These are phyloP conservation scores for Tarsius wallacei DNA, from an alignment of 2,797 vertebrate genomes.

Conservation along the genomic window DNA sequence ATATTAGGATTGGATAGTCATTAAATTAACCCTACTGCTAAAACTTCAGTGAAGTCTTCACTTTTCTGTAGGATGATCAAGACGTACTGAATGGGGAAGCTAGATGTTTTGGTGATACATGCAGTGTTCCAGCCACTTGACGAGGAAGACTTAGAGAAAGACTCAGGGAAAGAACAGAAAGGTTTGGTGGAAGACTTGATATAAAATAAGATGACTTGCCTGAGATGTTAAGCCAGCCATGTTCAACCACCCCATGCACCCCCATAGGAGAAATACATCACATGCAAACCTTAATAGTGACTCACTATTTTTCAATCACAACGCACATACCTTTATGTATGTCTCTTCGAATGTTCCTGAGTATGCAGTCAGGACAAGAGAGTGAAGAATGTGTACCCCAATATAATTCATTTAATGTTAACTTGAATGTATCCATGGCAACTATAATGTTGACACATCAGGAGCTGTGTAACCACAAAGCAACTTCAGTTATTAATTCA, in stretches of 20 bases:
- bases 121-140: background rate
- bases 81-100: background rate
- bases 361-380: background rate
- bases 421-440: background rate
- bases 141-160: no score
- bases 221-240: background rate
- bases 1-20: background rate
- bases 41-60: background rate
- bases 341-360: background rate
- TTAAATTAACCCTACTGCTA: background rate
- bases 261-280: background rate
- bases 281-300: background rate
- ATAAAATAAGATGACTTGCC: background rate
- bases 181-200: background rate
- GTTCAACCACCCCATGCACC: background rate
- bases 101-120: background rate
- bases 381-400: background rate
- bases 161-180: no score
- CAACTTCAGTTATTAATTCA: background rate
- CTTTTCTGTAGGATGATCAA: background rate
- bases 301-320: background rate
- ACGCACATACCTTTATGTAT: fast-evolving
- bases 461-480: background rate
- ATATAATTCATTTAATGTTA: background rate
- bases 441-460: background rate